A percentile compares a stretch with the other conserved stretches of the same genome.
These are phyloP conservation scores for Spinibarbus caldwelli DNA, from an alignment of 2,797 vertebrate genomes.

Conservation along the genomic window DNA sequence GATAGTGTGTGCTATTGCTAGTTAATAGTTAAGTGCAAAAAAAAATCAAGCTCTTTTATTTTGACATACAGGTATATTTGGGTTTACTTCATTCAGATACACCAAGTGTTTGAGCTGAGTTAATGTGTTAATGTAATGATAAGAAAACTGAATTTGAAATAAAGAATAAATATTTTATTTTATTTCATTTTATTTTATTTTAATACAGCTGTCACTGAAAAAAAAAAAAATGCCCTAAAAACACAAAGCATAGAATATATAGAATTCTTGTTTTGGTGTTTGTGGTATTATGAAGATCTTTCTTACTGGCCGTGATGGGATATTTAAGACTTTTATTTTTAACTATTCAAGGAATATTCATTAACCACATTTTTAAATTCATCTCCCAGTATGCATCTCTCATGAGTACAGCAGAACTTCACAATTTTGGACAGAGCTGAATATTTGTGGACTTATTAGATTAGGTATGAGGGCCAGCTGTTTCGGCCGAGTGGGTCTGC, in stretches of 20 bases:
- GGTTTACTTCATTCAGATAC: neutral
- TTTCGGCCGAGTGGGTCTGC: slow-evolving; percentile 46
- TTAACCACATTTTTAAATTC: neutral
- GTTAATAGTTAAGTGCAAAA: neutral
- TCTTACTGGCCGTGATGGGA: neutral
- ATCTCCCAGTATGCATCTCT: slow-evolving; percentile 26
- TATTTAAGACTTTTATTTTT: neutral
- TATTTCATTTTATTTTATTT: neutral
- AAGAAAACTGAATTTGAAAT: neutral
- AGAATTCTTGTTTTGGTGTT: neutral
- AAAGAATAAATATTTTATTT: no score
- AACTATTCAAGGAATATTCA: neutral
- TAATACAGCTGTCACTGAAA: neutral
- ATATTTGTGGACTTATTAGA: slow-evolving; percentile 51
- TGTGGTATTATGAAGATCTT: neutral
- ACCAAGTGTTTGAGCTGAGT: neutral
- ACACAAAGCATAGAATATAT: neutral
- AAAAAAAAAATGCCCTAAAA: neutral
- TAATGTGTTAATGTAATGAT: neutral
- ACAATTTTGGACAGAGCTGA: slow-evolving; percentile 47
- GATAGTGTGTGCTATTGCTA: neutral
- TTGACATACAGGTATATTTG: neutral
- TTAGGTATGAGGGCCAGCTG: slow-evolving; percentile 55
- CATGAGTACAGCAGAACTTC: slow-evolving; percentile 2
- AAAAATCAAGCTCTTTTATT: neutral